Evolutionary conservation across 2,113 vertebrate genomes (phyloP), one percentile per base, ranked within the genome.

Genomic region (Cygnus buccinator): DNA sequence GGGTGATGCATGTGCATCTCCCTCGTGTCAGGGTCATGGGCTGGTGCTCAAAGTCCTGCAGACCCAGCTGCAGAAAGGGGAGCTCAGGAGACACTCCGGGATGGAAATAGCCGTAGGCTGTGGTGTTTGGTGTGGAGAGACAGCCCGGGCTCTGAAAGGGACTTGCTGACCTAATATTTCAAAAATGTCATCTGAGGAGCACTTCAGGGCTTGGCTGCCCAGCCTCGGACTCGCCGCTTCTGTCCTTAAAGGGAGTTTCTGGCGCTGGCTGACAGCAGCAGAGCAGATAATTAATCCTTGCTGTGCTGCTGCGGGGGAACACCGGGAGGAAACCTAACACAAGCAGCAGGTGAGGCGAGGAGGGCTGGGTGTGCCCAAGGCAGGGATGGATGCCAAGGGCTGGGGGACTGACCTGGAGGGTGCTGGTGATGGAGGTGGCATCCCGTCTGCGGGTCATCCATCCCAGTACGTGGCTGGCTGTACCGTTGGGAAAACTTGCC

Each of bases 191-290:
- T 39, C 86, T 0, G 20, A 86, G 58, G 84, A 95, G 84, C 90
- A 87, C 84, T 76, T 83, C 88, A 68, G 66, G 61, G 35, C 71
- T 91, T 79, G 92, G 74, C 90, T 94, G 84, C 78, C 54, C 81
- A 72, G 82, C 41, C 44, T 59, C 59, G 48, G 81, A 52, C 13
- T 5, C 52, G 90, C 70, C 65, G 70, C 67, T 92, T 61, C 54
- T 94, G 67, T 94, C 92, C 88, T 86, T 83, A 58, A 73, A 93
- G 94, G 90, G 90, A 76, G 15, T 61, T 95, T 52, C 35, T 93
- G 81, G 43, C 1, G 8, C 78, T 0, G 0, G 78, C 3, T 90
- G 84, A 59, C 87, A 90, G 94, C 71, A 79, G 28, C 74, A 1
- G 66, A 82, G 48, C 4, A 2, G 82, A 87, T 90, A 28, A 67